A percentile compares a stretch with the other conserved stretches of the same genome.
Evolutionary conservation across 1,140 invertebrate genomes (phyloP).

Genomic region (Musca vetustissima): DNA sequence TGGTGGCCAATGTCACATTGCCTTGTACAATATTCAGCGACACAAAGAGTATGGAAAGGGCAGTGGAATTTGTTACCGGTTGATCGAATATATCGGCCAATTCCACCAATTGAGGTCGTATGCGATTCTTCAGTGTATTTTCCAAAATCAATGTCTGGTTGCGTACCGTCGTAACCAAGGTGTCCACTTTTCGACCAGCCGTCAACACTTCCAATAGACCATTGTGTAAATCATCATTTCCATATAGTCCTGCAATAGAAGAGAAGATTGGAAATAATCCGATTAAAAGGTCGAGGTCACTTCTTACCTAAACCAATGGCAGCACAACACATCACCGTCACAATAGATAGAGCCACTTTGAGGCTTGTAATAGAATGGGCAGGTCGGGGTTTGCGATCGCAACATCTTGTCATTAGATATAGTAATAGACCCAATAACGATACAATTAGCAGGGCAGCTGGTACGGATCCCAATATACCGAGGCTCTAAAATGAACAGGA

Average conservation of each 20-base stretch:
- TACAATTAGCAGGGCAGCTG: slow-evolving; percentile 85
- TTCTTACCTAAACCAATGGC: slow-evolving; percentile 63
- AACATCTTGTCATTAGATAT: slow-evolving; percentile 90
- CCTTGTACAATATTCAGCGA: slow-evolving; percentile 68
- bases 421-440: slow-evolving; percentile 84
- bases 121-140: slow-evolving; percentile 67
- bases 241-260: slow-evolving; percentile 72
- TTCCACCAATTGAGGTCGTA: slow-evolving; percentile 68
- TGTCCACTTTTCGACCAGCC: slow-evolving; percentile 76
- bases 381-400: slow-evolving; percentile 84
- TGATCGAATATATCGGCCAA: slow-evolving; percentile 73
- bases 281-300: no score
- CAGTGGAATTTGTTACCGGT: slow-evolving; percentile 74
- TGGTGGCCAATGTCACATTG: slow-evolving; percentile 70
- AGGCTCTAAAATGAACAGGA: slow-evolving; percentile 67
- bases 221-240: slow-evolving; percentile 91
- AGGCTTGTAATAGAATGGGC: slow-evolving; percentile 81
- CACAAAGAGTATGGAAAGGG: slow-evolving; percentile 65
- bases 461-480: slow-evolving; percentile 86
- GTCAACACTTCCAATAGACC: slow-evolving; percentile 78
- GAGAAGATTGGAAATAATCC: background rate
- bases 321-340: slow-evolving; percentile 81
- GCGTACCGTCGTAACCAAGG: slow-evolving; percentile 70
- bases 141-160: slow-evolving; percentile 70
- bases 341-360: slow-evolving; percentile 78